Conservation (phyloP, 2,113 vertebrate species). For the Carassius gibelio region DNA sequence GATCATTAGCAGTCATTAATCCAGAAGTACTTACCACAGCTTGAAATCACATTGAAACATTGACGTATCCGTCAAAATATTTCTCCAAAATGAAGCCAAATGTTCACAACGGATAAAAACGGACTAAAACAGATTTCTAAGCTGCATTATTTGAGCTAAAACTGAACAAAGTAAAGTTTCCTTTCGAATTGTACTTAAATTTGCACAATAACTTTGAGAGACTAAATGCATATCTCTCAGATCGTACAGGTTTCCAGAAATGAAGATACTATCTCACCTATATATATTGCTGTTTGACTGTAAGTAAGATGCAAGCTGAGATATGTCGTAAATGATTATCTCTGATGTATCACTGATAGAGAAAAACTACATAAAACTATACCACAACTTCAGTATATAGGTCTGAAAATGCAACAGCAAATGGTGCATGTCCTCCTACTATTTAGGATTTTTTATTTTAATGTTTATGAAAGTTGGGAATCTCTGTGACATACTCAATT, state of each 20-base stretch:
- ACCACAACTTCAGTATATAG: slow-evolving; percentile 33
- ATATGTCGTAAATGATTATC: slow-evolving; percentile 45
- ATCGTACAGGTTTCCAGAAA: slow-evolving; percentile 43
- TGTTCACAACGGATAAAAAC: background rate
- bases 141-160: background rate
- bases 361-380: background rate
- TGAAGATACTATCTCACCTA: slow-evolving; percentile 45
- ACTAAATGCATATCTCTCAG: slow-evolving; percentile 8
- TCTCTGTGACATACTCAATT: background rate
- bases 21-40: slow-evolving; percentile 13
- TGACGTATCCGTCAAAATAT: background rate
- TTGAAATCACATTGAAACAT: background rate
- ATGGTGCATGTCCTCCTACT: slow-evolving; percentile 15
- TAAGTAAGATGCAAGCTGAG: slow-evolving; percentile 31
- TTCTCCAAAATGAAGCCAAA: background rate
- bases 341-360: background rate
- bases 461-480: background rate
- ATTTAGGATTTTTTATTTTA: background rate
- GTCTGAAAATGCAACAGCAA: slow-evolving; percentile 10
- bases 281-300: slow-evolving; percentile 33
- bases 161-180: slow-evolving; percentile 4
- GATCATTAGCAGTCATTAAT: background rate
- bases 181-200: background rate
- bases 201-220: background rate
- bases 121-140: background rate